Evolutionary conservation across 2,888 invertebrate species (phyloP).

Genomic region (Andrena flavipes): DNA sequence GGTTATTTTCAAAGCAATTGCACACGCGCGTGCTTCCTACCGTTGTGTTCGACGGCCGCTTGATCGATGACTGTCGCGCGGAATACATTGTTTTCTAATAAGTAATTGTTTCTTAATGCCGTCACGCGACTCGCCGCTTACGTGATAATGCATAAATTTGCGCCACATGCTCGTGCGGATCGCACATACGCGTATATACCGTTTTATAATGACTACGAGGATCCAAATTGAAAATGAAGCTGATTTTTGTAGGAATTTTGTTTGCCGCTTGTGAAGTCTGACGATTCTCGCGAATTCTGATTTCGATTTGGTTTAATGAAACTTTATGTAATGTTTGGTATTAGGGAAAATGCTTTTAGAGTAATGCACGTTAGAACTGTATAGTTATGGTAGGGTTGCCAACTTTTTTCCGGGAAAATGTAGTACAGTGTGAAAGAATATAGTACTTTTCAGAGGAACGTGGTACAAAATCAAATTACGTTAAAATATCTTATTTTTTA

Average conservation of each 20-base stretch:
- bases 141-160: not conserved
- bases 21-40: not conserved
- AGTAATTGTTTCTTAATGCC: not conserved
- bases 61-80: not conserved
- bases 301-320: no score
- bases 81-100: not conserved
- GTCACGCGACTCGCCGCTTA: not conserved
- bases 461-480: no score
- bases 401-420: no score
- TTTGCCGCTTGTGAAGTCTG: no score
- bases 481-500: no score
- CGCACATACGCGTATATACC: not conserved
- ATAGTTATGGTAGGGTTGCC: no score
- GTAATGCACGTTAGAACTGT: not conserved
- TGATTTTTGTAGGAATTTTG: not conserved
- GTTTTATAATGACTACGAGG: not conserved
- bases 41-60: not conserved
- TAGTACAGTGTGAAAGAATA: no score
- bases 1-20: slow-evolving; percentile 20
- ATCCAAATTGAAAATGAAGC: not conserved
- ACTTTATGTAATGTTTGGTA: no score
- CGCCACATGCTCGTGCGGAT: not conserved
- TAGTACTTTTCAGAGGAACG: no score
- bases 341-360: no score
- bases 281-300: no score